Evolutionary conservation across 2,888 invertebrate species (phyloP).

Genomic region (Pycnomerus fuliginosus): DNA sequence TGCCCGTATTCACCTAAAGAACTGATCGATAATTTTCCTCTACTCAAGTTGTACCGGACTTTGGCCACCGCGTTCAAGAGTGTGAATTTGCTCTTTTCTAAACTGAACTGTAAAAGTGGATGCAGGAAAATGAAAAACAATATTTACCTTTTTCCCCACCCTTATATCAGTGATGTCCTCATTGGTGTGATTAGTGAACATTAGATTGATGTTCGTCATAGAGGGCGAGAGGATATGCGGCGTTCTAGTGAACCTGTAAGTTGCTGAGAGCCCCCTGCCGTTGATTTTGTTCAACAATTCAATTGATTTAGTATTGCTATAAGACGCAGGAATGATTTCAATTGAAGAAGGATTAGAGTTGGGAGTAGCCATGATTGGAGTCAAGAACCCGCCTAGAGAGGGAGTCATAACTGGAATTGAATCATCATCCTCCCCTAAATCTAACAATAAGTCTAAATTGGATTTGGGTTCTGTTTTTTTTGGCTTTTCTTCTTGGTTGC

Average conservation of each 20-base stretch:
- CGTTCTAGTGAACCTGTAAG: constrained; percentile 71
- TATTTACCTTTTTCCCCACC: constrained; percentile 68
- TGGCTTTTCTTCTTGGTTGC: constrained; percentile 29
- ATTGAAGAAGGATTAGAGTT: constrained; percentile 30
- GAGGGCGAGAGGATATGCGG: constrained; percentile 78
- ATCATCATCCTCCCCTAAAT: constrained; percentile 69
- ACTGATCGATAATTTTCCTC: no score
- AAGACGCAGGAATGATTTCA: constrained; percentile 63
- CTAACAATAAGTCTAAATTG: constrained; percentile 80
- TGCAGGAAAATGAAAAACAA: no score
- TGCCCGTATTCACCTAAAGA: no score
- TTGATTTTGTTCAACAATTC: constrained; percentile 73
- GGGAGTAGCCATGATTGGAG: constrained; percentile 55
- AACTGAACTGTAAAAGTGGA: no score
- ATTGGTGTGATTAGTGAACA: constrained; percentile 70
- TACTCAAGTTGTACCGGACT: no score
- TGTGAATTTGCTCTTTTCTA: no score
- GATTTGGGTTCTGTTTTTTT: constrained; percentile 50
- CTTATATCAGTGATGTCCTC: constrained; percentile 69
- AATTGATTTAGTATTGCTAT: constrained; percentile 59
- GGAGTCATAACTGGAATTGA: constrained; percentile 80
- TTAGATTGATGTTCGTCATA: constrained; percentile 81
- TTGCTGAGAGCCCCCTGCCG: constrained; percentile 66
- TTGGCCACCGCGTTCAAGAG: no score
- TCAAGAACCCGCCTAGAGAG: constrained; percentile 75